These are phyloP conservation scores for Macrotrachela quadricornifera DNA, from an alignment of 1,140 invertebrate species.

Conservation along the genomic window DNA sequence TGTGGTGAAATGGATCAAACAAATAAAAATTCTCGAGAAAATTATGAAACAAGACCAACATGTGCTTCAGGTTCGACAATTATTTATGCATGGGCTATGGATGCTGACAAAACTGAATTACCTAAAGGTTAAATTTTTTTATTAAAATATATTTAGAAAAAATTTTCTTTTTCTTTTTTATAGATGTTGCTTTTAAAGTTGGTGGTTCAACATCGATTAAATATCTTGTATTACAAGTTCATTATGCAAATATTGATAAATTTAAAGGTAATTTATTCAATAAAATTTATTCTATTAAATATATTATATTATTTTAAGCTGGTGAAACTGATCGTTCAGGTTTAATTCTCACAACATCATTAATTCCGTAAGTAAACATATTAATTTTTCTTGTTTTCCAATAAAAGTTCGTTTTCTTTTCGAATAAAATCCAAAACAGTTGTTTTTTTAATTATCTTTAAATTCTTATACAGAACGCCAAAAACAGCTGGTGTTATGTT, in stretches of 20 bases:
- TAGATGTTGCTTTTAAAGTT: conserved; percentile 38
- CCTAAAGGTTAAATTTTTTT: conserved; percentile 40
- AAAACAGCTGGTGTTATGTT: too few relatives aligned
- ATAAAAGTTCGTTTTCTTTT: background rate
- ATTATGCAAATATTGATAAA: conserved; percentile 50
- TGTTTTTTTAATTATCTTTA: background rate
- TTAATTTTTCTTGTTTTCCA: too few relatives aligned
- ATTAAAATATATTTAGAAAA: background rate
- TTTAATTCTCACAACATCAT: background rate
- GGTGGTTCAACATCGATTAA: conserved; percentile 34
- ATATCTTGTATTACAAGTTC: conserved; percentile 59
- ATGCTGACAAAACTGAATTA: conserved; percentile 61
- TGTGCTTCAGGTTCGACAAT: conserved; percentile 35
- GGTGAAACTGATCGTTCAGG: conserved; percentile 6
- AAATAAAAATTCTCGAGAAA: background rate
- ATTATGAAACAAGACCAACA: conserved; percentile 11
- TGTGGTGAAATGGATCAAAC: conserved; percentile 25
- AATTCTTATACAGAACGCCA: too few relatives aligned
- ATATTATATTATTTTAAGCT: background rate
- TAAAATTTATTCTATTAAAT: background rate
- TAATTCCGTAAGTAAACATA: background rate
- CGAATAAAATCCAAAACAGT: background rate
- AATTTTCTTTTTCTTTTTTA: conserved; percentile 7
- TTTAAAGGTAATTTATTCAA: background rate
- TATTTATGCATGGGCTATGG: conserved; percentile 85